These are phyloP conservation scores for Columba guinea DNA, from an alignment of 2,797 vertebrate genomes.

Conservation along the genomic window DNA sequence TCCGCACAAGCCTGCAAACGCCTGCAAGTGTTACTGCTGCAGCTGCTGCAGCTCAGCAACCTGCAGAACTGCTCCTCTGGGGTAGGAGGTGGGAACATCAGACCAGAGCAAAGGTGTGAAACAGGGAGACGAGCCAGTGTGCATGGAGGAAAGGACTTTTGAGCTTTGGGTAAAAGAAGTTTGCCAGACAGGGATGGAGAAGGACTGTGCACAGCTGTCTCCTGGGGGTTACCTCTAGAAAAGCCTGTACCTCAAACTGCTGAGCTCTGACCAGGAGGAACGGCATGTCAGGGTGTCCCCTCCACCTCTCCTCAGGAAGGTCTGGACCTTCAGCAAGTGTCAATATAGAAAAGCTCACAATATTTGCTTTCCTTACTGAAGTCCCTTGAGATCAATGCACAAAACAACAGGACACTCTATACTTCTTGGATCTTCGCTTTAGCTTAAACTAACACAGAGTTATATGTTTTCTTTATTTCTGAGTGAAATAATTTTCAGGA, in stretches of 20 bases:
- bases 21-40: not conserved
- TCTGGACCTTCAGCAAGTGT: not conserved
- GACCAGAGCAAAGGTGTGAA: not conserved
- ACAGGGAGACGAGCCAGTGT: not conserved
- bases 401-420: not conserved
- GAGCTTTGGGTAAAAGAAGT: not conserved
- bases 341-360: not conserved
- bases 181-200: not conserved
- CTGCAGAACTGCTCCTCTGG: not conserved
- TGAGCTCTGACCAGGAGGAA: not conserved
- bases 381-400: not conserved
- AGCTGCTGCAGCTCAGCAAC: not conserved
- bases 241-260: not conserved
- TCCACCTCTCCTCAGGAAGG: not conserved
- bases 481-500: not conserved
- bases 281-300: no score
- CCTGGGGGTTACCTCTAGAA: not conserved
- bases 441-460: not conserved
- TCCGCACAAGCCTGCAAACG: not conserved
- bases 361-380: not conserved
- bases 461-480: not conserved
- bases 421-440: not conserved
- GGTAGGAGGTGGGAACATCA: not conserved
- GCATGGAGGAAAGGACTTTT: not conserved
- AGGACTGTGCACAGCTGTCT: not conserved